Evolutionary conservation across 2,113 vertebrate species (phyloP).

Genomic region (Pelodiscus sinensis): DNA sequence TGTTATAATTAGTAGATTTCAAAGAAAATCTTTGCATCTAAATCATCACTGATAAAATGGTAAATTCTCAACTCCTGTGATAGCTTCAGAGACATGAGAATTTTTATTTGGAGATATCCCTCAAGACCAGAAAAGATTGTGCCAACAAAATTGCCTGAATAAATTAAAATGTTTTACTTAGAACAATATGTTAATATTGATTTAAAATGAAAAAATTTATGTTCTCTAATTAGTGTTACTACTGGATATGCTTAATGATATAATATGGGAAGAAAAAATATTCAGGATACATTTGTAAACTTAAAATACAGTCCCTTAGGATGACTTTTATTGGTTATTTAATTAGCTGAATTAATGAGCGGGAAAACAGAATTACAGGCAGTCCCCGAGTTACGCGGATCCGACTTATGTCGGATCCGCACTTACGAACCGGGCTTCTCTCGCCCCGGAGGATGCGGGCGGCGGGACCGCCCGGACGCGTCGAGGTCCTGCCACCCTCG

Average conservation of each 20-base stretch:
- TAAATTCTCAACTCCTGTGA: neutral
- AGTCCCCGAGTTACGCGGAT: too few species aligned
- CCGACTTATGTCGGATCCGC: too few species aligned
- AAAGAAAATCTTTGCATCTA: neutral
- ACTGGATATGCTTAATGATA: neutral
- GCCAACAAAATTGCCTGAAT: neutral
- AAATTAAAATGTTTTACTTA: fast-evolving
- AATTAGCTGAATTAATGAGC: neutral
- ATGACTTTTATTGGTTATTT: neutral
- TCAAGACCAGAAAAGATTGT: neutral
- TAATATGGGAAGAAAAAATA: neutral
- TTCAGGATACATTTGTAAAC: fast-evolving
- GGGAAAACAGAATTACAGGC: fast-evolving
- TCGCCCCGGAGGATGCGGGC: too few species aligned
- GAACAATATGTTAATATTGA: neutral
- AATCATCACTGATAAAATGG: neutral
- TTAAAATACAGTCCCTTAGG: neutral
- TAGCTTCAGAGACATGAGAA: neutral
- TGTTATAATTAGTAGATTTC: neutral
- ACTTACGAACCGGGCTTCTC: too few species aligned
- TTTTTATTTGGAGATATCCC: neutral
- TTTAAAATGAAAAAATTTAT: neutral
- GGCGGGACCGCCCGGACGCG: too few species aligned
- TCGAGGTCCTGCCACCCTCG: too few species aligned
- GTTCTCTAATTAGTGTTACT: neutral